Evolutionary conservation across 2,797 vertebrate genomes (phyloP).

Genomic region (Monodelphis domestica): DNA sequence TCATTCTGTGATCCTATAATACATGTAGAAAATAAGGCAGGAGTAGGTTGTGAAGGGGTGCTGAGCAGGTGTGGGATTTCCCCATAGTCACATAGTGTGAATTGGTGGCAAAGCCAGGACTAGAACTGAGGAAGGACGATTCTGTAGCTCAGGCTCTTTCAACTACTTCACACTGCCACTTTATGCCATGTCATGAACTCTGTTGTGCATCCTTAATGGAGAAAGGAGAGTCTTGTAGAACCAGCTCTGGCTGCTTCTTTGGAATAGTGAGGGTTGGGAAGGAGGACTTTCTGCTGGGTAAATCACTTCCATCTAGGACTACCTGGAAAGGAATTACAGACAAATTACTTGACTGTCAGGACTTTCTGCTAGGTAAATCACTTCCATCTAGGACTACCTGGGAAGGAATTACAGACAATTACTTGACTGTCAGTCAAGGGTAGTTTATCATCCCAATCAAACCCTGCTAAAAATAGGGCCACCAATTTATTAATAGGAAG

Average conservation of each 20-base stretch:
- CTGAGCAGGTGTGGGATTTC: neutral
- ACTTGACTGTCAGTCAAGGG: slow-evolving; percentile 78
- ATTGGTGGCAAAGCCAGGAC: neutral
- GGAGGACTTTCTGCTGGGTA: neutral
- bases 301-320: neutral
- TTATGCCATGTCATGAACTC: neutral
- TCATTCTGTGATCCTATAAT: neutral
- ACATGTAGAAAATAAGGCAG: neutral
- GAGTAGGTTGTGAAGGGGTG: neutral
- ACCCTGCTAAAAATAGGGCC: slow-evolving; percentile 78
- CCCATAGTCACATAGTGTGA: neutral
- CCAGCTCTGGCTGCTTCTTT: neutral
- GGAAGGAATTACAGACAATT: slow-evolving; percentile 18
- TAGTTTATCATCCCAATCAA: slow-evolving; percentile 80
- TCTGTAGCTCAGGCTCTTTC: neutral
- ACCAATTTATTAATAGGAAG: slow-evolving; percentile 55
- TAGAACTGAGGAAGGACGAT: neutral
- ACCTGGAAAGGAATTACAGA: neutral
- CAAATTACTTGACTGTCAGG: slow-evolving; percentile 75
- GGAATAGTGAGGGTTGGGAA: neutral
- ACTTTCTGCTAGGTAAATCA: neutral
- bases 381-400: neutral
- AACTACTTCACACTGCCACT: neutral
- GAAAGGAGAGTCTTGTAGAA: neutral
- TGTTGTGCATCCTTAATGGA: neutral